Percentiles rank a stretch among this genome's conserved stretches.
phyloP scores from a whole-genome alignment of 1,140 invertebrate species.

The Hylaeus volcanicus region DNA sequence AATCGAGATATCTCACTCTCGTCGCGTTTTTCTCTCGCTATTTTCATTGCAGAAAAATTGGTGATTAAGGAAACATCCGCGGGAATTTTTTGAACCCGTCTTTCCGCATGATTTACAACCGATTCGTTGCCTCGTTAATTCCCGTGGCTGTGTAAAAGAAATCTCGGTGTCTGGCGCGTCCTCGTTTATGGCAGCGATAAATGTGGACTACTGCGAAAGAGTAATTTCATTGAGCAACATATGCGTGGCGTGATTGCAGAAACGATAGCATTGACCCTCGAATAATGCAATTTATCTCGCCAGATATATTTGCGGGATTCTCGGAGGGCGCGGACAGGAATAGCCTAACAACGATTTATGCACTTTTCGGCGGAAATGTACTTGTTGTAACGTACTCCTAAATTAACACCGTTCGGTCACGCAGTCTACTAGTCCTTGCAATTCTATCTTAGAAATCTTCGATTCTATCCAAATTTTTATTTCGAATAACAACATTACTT shows the following conservation, averaged over 20 bases:
- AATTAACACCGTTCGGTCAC: too few relatives aligned
- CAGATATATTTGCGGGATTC: neutral
- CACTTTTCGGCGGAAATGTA: neutral
- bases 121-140: constrained; percentile 41
- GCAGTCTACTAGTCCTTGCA: too few relatives aligned
- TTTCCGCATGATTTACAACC: constrained; percentile 6
- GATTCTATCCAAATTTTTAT: too few relatives aligned
- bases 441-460: too few relatives aligned
- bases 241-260: constrained; percentile 22
- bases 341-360: constrained; percentile 18
- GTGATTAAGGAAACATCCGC: neutral
- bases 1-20: neutral
- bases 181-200: constrained; percentile 44
- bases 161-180: neutral
- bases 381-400: neutral
- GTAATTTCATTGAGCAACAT: constrained; percentile 25
- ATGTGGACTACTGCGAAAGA: constrained; percentile 41
- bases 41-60: neutral
- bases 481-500: too few relatives aligned
- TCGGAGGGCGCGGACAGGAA: constrained; percentile 9
- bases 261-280: constrained; percentile 38
- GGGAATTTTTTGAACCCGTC: neutral
- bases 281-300: constrained; percentile 40
- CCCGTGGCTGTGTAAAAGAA: neutral
- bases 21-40: neutral